Percentiles rank a stretch among this genome's conserved stretches.
phyloP scores from a whole-genome alignment of 2,113 vertebrate species.

The Poeciliopsis turrubarensis region DNA sequence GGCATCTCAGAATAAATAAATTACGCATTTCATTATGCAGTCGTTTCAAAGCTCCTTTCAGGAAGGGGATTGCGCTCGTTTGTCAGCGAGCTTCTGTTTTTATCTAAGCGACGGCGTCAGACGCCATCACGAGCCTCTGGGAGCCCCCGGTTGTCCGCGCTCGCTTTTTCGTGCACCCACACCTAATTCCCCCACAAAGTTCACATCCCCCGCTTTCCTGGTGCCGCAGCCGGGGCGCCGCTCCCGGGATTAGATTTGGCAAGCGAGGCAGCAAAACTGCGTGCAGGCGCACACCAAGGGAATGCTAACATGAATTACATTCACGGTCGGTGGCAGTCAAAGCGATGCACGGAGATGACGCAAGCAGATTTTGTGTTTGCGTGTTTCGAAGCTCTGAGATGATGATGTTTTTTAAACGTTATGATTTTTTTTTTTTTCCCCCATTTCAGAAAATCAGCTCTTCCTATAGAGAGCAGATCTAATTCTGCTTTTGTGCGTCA shows the following conservation, averaged over 20 bases:
- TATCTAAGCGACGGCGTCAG: constrained; percentile 72
- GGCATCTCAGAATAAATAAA: constrained; percentile 77
- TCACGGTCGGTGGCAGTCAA: neutral
- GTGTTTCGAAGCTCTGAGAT: neutral
- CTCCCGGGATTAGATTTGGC: constrained; percentile 48
- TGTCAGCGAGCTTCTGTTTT: constrained; percentile 70
- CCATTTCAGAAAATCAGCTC: neutral
- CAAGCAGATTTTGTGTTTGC: constrained; percentile 26
- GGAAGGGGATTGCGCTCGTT: constrained; percentile 66
- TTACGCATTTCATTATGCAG: constrained; percentile 78
- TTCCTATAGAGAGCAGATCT: neutral
- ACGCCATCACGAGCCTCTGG: constrained; percentile 63
- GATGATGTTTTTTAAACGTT: constrained; percentile 6
- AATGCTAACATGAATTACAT: constrained; percentile 23
- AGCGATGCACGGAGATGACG: constrained; percentile 20
- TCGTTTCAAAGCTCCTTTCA: constrained; percentile 73
- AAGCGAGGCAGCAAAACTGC: constrained; percentile 9
- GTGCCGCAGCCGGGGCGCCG: constrained; percentile 23
- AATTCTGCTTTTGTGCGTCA: neutral
- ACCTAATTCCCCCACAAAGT: constrained; percentile 50
- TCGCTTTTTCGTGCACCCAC: constrained; percentile 57
- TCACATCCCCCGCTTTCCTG: constrained; percentile 37
- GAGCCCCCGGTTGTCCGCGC: constrained; percentile 48
- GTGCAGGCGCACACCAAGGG: constrained; percentile 11
- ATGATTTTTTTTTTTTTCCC: neutral